Conservation (phyloP, 2,888 invertebrate species). For the Heliothis peltigera region DNA sequence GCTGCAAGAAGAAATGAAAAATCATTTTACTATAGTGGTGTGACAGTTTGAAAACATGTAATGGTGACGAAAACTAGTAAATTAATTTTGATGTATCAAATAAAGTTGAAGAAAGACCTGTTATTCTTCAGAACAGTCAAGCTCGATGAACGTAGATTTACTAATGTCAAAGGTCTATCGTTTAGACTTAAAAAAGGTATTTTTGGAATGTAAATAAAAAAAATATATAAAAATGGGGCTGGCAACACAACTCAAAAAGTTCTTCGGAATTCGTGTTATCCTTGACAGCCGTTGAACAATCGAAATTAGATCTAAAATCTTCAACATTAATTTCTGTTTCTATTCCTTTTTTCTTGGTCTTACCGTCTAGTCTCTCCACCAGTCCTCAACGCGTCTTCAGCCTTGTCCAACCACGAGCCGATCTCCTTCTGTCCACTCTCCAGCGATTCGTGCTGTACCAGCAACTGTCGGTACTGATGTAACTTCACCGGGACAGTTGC, state of each 20-base stretch:
- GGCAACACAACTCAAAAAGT: no score
- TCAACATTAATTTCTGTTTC: no score
- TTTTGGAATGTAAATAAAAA: no score
- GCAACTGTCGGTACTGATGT: slow-evolving; percentile 94
- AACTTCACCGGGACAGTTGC: slow-evolving; percentile 95
- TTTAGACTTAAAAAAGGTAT: no score
- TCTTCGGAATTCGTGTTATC: not conserved
- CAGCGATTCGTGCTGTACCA: slow-evolving; percentile 96
- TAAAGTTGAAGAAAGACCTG: no score
- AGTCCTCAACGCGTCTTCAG: slow-evolving; percentile 92
- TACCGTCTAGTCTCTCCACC: slow-evolving; percentile 81
- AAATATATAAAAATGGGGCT: no score
- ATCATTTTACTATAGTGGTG: not conserved
- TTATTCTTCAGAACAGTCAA: no score
- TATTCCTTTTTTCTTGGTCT: slow-evolving; percentile 18
- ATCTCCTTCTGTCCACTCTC: slow-evolving; percentile 97
- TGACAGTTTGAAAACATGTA: no score
- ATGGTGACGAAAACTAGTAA: no score
- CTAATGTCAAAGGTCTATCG: no score
- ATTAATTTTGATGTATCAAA: no score
- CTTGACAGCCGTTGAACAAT: not conserved
- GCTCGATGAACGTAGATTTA: no score
- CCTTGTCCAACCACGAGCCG: slow-evolving; percentile 95
- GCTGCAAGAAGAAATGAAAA: slow-evolving; percentile 72
- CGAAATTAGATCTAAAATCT: not conserved